A percentile compares a stretch with the other conserved stretches of the same genome.
phyloP scores from a whole-genome alignment of 1,140 invertebrate species.

The Hyphantria cunea region DNA sequence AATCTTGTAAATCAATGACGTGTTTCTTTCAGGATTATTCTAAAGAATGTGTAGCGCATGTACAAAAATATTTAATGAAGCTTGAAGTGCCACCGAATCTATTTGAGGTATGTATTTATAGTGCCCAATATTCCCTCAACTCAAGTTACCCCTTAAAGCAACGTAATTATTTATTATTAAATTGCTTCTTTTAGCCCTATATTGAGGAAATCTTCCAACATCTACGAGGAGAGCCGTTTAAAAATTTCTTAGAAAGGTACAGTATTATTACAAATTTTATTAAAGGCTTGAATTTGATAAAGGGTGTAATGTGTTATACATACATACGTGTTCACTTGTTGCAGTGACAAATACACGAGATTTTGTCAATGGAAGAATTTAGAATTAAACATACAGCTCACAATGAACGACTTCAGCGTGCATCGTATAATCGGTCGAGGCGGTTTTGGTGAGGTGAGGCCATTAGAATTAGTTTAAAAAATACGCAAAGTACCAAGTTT shows the following conservation, averaged over 20 bases:
- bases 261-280: background rate
- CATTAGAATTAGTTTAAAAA: slow-evolving; percentile 5
- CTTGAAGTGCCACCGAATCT: slow-evolving; percentile 90
- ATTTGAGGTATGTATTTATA: no score
- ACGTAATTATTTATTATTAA: background rate
- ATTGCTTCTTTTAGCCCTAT: slow-evolving; percentile 90
- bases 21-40: slow-evolving; percentile 98
- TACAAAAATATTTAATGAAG: slow-evolving; percentile 98
- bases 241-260: slow-evolving; percentile 98
- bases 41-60: slow-evolving; percentile 97
- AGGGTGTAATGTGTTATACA: no score
- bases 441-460: slow-evolving; percentile 95
- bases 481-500: slow-evolving; percentile 22
- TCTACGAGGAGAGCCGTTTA: slow-evolving; percentile 97
- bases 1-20: no score
- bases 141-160: no score
- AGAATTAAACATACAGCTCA: slow-evolving; percentile 99
- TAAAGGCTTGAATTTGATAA: background rate
- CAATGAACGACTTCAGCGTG: slow-evolving; percentile 99
- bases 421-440: slow-evolving; percentile 99
- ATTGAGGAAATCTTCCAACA: slow-evolving; percentile 99
- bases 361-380: slow-evolving; percentile 99
- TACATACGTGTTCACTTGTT: no score
- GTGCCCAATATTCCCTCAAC: no score
- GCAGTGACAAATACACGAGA: slow-evolving; percentile 99